A percentile compares a stretch with the other conserved stretches of the same genome.
Conservation (phyloP, 1,140 invertebrate genomes). For the Cheumatopsyche charites region DNA sequence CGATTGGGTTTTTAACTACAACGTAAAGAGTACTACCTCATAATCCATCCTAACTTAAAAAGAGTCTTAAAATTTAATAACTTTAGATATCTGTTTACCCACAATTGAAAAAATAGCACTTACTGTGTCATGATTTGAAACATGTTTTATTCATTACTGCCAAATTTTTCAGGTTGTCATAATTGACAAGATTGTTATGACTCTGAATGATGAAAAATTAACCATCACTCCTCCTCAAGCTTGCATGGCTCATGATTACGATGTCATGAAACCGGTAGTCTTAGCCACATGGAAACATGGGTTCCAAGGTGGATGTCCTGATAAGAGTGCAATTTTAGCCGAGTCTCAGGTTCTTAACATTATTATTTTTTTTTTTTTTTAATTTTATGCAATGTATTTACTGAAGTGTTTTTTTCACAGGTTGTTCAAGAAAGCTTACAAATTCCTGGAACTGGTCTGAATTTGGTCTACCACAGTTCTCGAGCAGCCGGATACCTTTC, state of each 20-base stretch:
- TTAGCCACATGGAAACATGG: conserved; percentile 96
- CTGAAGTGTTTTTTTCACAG: conserved; percentile 54
- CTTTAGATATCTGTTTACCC: too few species aligned
- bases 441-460: conserved; percentile 90
- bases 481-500: conserved; percentile 90
- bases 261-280: conserved; percentile 91
- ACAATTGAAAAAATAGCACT: too few species aligned
- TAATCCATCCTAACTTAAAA: too few species aligned
- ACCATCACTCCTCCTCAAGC: conserved; percentile 69
- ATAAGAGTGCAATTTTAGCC: conserved; percentile 88
- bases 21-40: too few species aligned
- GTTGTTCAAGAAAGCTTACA: conserved; percentile 93
- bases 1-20: too few species aligned
- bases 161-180: conserved; percentile 82
- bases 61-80: too few species aligned
- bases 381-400: conserved; percentile 5
- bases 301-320: conserved; percentile 93
- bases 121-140: not conserved
- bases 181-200: conserved; percentile 87
- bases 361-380: conserved; percentile 12
- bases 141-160: conserved; percentile 1
- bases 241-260: conserved; percentile 90
- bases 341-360: conserved; percentile 85
- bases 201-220: conserved; percentile 78
- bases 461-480: conserved; percentile 95